Evolutionary conservation across 2,888 invertebrate species (phyloP), one percentile per base, ranked within the genome.

Genomic region (Ornithoptera alexandrae): DNA sequence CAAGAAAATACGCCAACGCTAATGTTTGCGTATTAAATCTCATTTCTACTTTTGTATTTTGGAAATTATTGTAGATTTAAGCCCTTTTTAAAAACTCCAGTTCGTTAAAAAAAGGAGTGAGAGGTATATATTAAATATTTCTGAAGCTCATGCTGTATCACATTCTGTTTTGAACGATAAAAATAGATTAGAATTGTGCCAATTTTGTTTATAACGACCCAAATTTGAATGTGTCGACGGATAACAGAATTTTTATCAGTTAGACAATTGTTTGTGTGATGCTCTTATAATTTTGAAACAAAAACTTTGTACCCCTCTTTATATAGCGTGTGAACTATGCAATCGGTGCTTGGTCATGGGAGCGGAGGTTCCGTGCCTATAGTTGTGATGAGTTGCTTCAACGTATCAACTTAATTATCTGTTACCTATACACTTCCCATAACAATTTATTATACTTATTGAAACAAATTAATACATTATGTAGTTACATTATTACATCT

Each of bases 251-350:
- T 53, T 5, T 53, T 53, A 53, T n/a, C 53, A 53, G 53, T 53
- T 53, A 12, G n/a, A 53, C 53, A 53, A 53, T 53, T 18, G 53
- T 53, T 53, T 53, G 53, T 53, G 6, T n/a, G n/a, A n/a, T 53
- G 53, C n/a, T 53, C 53, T 53, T 53, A n/a, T 53, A 53, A 53
- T 53, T 58, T 24, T 15, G 22, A 36, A 60, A 60, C 60, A 60
- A 60, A 46, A 22, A 4, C 15, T 62, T 22, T 20, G 46, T 62
- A 42, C 20, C 42, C 22, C 46, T 53, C 63, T 50, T 64, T 20
- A 36, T 46, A 18, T 61, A 56, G 18, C 67, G 69, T 71, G 61
- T 66, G 69, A 66, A 69, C 46, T 12, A 62, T 20, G 24, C 62
- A 57, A 30, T 24, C 46, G 58, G 57, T 62, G 42, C 22, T 22